These are phyloP conservation scores for Euborellia annulipes DNA, from an alignment of 1,140 invertebrate species.

Conservation along the genomic window DNA sequence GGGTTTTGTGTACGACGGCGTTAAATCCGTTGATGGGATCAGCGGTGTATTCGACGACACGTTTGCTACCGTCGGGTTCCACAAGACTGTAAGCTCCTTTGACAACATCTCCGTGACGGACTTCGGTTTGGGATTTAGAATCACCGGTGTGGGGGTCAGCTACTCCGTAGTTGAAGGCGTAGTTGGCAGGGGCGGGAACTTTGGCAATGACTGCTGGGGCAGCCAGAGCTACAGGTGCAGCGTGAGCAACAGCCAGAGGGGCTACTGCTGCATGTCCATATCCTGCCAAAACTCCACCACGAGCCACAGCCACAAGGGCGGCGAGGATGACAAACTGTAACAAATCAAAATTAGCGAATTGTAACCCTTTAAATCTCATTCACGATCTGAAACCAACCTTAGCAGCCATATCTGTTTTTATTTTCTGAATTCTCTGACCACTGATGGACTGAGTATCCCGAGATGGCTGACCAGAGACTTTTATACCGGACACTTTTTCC, in stretches of 20 bases:
- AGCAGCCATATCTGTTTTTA: neutral
- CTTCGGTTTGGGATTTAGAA: constrained; percentile 14
- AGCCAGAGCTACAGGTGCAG: constrained; percentile 16
- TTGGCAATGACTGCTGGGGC: constrained; percentile 9
- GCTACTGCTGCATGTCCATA: constrained; percentile 12
- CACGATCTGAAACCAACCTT: neutral
- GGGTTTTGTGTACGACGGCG: constrained; percentile 29
- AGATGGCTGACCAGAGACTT: too few species aligned
- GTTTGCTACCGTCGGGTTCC: too few species aligned
- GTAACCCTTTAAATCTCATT: neutral
- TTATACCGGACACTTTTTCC: too few species aligned
- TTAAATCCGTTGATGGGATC: constrained; percentile 2
- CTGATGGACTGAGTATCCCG: neutral
- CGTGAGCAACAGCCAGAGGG: constrained; percentile 35
- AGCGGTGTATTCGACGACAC: too few species aligned
- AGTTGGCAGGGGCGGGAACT: constrained; percentile 5
- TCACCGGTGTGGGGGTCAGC: constrained; percentile 24
- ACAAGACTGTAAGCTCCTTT: too few species aligned
- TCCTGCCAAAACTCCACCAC: neutral
- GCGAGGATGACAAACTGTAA: constrained; percentile 10
- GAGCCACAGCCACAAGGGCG: constrained; percentile 11
- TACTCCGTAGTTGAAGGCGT: constrained; percentile 13
- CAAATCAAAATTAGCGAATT: neutral
- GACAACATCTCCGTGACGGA: too few species aligned
- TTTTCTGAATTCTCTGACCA: constrained; percentile 8